Percentiles rank a stretch among this genome's conserved stretches.
Evolutionary conservation across 2,888 invertebrate species (phyloP).

Genomic region (Yponomeuta cagnagella): DNA sequence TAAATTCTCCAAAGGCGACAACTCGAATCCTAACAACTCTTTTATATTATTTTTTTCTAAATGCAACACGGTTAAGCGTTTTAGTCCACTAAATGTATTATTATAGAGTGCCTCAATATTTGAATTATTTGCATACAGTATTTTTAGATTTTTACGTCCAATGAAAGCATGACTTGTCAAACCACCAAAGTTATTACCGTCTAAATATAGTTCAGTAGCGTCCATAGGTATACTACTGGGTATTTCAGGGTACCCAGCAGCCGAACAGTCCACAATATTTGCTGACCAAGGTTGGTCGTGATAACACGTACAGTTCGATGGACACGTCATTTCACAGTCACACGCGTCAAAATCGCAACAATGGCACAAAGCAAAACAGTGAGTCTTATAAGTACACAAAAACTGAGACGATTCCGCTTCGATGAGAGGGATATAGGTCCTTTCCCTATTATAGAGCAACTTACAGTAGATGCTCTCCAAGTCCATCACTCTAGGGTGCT

Average conservation of each 20-base stretch:
- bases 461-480: slow-evolving; percentile 93
- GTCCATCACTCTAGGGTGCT: slow-evolving; percentile 94
- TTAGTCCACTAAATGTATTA: slow-evolving; percentile 92
- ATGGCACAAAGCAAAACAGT: slow-evolving; percentile 95
- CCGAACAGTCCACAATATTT: slow-evolving; percentile 94
- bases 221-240: slow-evolving; percentile 95
- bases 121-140: slow-evolving; percentile 91
- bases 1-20: slow-evolving; percentile 87
- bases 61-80: slow-evolving; percentile 86
- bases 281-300: slow-evolving; percentile 95
- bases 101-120: slow-evolving; percentile 90
- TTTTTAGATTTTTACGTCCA: slow-evolving; percentile 91
- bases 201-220: slow-evolving; percentile 94
- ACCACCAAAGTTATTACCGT: slow-evolving; percentile 92
- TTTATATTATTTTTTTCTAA: slow-evolving; percentile 91
- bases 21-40: slow-evolving; percentile 87
- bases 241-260: slow-evolving; percentile 86
- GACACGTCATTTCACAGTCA: slow-evolving; percentile 98
- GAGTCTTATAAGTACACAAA: slow-evolving; percentile 92
- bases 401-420: slow-evolving; percentile 93
- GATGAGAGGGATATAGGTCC: slow-evolving; percentile 88
- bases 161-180: slow-evolving; percentile 93
- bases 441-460: slow-evolving; percentile 88
- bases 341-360: slow-evolving; percentile 98
- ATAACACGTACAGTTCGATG: slow-evolving; percentile 94